These are phyloP conservation scores for Oxyteleia sp. DNA, from an alignment of 2,888 invertebrate genomes.

Conservation along the genomic window DNA sequence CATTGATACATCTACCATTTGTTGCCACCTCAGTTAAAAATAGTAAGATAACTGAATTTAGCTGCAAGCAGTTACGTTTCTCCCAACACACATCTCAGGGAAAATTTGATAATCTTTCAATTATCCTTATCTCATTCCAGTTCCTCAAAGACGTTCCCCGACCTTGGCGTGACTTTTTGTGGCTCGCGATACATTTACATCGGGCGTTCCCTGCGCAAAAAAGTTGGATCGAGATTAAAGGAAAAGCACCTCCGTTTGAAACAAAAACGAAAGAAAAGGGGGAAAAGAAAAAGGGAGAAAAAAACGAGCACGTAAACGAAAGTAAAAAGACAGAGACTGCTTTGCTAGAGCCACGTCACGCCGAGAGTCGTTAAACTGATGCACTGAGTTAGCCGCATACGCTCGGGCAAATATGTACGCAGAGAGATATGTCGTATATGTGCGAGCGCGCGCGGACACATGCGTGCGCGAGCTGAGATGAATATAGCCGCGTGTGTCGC, in stretches of 20 bases:
- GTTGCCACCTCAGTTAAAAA: too few species aligned
- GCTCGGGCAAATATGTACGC: constrained; percentile 54
- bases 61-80: too few species aligned
- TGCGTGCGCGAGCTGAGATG: constrained; percentile 45
- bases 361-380: constrained; percentile 67
- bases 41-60: too few species aligned
- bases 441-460: constrained; percentile 23
- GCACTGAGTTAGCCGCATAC: constrained; percentile 59
- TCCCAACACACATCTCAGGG: constrained; percentile 12
- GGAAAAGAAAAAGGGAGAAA: constrained; percentile 11
- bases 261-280: constrained; percentile 1
- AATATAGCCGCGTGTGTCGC: constrained; percentile 63
- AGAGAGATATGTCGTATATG: constrained; percentile 38
- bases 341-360: constrained; percentile 50
- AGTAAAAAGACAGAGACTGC: constrained; percentile 9
- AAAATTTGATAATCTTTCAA: constrained; percentile 29
- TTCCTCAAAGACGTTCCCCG: background rate
- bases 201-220: constrained; percentile 9
- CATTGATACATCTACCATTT: too few species aligned
- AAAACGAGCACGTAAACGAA: too few species aligned
- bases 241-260: constrained; percentile 21
- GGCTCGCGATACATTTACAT: constrained; percentile 1
- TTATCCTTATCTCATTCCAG: constrained; percentile 14
- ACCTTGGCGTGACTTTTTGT: constrained; percentile 9
- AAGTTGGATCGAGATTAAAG: constrained; percentile 10